Evolutionary conservation across 2,113 vertebrate genomes (phyloP).

Genomic region (Urocolius indicus): DNA sequence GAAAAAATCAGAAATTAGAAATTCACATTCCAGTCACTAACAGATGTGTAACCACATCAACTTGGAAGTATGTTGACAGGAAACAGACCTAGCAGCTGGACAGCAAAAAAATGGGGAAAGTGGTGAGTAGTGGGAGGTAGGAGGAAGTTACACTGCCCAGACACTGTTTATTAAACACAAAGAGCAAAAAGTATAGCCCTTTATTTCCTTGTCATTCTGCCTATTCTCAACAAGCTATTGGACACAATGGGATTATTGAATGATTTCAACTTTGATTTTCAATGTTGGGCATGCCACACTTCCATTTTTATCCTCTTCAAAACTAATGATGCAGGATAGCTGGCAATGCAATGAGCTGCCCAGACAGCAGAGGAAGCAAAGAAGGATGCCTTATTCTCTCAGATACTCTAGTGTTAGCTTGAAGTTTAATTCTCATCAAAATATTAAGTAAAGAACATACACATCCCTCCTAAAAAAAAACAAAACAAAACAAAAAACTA

Average conservation of each 20-base stretch:
- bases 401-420: background rate
- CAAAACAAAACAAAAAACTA: background rate
- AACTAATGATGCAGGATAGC: background rate
- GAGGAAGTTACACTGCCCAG: background rate
- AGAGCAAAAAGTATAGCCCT: background rate
- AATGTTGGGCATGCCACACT: background rate
- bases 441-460: background rate
- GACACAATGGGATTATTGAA: background rate
- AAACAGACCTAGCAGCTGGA: background rate
- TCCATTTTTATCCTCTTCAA: background rate
- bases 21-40: background rate
- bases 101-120: background rate
- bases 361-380: background rate
- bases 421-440: background rate
- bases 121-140: rapidly evolving
- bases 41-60: background rate
- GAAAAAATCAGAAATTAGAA: constrained; percentile 41
- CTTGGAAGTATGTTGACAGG: background rate
- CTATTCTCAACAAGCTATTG: background rate
- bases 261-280: background rate
- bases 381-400: background rate
- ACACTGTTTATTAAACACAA: background rate
- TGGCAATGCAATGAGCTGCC: background rate
- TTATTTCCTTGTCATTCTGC: background rate
- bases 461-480: background rate